Conservation (phyloP, 2,888 invertebrate genomes). For the Megalurothrips usitatus region DNA sequence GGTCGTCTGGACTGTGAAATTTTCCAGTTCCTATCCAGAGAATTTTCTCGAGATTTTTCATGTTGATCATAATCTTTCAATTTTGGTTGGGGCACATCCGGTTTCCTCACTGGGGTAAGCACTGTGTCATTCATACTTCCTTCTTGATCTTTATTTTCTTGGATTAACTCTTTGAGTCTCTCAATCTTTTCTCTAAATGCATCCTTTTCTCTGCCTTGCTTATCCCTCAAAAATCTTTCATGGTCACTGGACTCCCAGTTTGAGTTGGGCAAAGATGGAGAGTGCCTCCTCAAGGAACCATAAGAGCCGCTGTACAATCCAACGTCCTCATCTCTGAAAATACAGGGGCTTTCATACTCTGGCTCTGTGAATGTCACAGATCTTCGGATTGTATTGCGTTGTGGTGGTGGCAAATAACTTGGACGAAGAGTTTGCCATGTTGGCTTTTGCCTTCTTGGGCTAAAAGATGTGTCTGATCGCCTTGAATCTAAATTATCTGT, state of each 20-base stretch:
- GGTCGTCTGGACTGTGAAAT: neutral
- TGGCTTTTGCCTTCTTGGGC: neutral
- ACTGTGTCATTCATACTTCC: neutral
- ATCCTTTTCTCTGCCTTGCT: constrained; percentile 2
- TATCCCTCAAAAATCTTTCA: neutral
- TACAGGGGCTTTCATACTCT: neutral
- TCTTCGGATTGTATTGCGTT: neutral
- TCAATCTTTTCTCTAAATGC: constrained; percentile 14
- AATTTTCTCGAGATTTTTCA: neutral
- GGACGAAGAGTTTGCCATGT: constrained; percentile 13
- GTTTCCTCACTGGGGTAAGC: neutral
- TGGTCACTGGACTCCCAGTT: constrained; percentile 6
- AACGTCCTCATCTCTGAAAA: neutral
- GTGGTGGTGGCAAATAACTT: neutral
- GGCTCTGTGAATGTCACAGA: constrained; percentile 7
- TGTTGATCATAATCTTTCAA: neutral
- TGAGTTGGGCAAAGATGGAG: neutral
- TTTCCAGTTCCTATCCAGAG: neutral
- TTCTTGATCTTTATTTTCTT: constrained; percentile 8
- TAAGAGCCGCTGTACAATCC: neutral
- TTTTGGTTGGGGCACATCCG: neutral
- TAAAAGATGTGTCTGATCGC: neutral
- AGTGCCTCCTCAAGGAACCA: neutral
- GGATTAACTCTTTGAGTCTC: neutral
- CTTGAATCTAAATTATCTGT: neutral